Base-by-base conservation (phyloP, 2,113 vertebrate genomes). In the Protobothrops flavoviridis region DNA sequence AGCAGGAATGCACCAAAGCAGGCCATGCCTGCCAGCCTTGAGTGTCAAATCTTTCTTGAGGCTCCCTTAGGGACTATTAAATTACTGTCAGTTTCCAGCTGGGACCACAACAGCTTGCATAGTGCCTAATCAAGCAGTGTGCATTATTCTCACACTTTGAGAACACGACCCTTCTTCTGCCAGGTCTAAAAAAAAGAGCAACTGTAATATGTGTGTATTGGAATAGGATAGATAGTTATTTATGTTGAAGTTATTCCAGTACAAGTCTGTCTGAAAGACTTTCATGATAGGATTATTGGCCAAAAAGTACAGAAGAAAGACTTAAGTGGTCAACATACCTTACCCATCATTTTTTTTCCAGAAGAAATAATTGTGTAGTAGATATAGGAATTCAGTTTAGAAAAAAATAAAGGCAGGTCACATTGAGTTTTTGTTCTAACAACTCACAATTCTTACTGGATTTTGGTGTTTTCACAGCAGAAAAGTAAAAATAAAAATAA, bases 41-140 rank as follows among this genome's bases (percentile, higher is more conserved):
- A 96, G 90, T 97, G 95, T 95, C 96, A 0, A 1, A 95, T 97
- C 5, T 4, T 95, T 29, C 96, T 94, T 94, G 95, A 88, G 94
- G 92, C 96, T 97, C 96, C 96, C 93, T 95, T 97, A 97, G 97
- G 48, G 97, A 96, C 94, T 95, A 96, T 96, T 95, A 96, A 96
- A 97, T 97, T 96, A 96, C 90, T 24, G 93, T 95, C 89, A 95
- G 96, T 94, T 95, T 94, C 97, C 97, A 97, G 96, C 97, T 98
- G 97, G 97, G 96, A 96, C 94, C 2, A 8, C 90, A 48, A 0
- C 48, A 29, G 94, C 95, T 94, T 94, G 95, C 93, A 97, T 95
- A 95, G 96, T 96, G 94, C 94, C 96, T 91, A 87, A 95, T 96
- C 96, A 92, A 95, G 95, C 95, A 90, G 64, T 39, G 43, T 24